Evolutionary conservation across 2,797 vertebrate genomes (phyloP).

Genomic region (Agapornis canus): DNA sequence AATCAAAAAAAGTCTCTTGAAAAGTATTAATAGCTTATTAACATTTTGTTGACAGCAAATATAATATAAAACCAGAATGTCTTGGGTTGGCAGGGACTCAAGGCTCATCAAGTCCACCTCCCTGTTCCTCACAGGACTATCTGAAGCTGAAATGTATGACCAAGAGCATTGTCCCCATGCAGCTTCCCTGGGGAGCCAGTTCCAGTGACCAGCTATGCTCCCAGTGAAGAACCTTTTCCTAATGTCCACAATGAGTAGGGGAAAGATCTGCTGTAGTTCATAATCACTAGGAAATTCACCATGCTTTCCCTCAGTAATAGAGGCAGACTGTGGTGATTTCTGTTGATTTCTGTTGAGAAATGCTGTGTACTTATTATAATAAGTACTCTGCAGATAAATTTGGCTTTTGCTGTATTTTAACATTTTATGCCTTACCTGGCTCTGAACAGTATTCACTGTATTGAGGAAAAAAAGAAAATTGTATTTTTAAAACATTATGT

Average conservation of each 20-base stretch:
- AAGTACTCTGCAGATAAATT: background rate
- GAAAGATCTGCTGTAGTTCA: background rate
- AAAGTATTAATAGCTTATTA: background rate
- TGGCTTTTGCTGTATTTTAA: background rate
- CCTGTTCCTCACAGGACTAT: rapidly evolving
- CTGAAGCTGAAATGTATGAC: background rate
- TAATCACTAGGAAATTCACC: background rate
- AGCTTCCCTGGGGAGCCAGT: background rate
- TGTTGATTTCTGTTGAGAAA: rapidly evolving
- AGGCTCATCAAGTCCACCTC: rapidly evolving
- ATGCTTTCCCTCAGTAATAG: background rate
- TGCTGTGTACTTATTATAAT: background rate
- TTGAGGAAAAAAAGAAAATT: background rate
- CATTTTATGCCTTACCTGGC: background rate
- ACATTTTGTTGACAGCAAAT: background rate
- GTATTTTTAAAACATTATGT: background rate
- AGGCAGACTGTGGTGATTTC: background rate
- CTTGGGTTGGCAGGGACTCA: background rate
- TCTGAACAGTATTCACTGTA: background rate
- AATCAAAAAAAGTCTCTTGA: background rate
- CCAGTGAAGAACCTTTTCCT: background rate
- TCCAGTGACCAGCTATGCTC: background rate
- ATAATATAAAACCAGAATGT: background rate
- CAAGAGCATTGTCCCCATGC: background rate
- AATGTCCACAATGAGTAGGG: background rate